Evolutionary conservation across 30 jellyfish, hydroid and myxozoan genomes (phyloP).

Genomic region (Catostylus mosaicus): DNA sequence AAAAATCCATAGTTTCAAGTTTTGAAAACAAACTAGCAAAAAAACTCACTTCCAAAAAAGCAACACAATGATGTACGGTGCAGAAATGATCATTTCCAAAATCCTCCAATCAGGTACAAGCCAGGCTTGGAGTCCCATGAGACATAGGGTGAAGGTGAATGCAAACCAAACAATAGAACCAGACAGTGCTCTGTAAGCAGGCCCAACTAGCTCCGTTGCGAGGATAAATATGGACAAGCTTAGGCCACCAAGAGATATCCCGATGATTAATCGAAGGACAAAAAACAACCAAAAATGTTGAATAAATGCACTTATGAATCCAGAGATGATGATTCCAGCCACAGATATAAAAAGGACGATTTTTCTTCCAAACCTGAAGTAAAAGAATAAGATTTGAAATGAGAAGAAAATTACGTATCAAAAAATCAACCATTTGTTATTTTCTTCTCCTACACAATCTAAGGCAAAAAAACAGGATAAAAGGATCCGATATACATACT

Average conservation of each 20-base stretch:
- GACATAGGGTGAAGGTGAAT: conserved; percentile 59
- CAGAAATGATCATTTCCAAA: conserved; percentile 33
- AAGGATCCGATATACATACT: no score
- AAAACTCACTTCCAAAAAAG: conserved; percentile 50
- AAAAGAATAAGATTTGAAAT: neutral
- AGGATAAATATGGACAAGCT: conserved; percentile 41
- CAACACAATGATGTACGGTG: conserved; percentile 49
- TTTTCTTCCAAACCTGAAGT: conserved; percentile 54
- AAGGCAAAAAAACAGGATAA: no score
- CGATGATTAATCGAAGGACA: conserved; percentile 55
- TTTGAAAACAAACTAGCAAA: no score
- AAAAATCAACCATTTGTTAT: no score
- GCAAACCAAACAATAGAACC: conserved; percentile 67
- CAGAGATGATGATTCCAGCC: conserved; percentile 31
- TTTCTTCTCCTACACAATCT: no score
- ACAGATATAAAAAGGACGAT: conserved; percentile 50
- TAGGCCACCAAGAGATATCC: conserved; percentile 58
- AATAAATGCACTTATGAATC: conserved; percentile 48
- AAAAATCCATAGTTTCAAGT: no score
- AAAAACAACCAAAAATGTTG: conserved; percentile 52
- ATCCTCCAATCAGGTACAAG: conserved; percentile 67
- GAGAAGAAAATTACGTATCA: no score
- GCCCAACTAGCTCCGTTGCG: conserved; percentile 78
- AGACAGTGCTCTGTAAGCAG: conserved; percentile 60
- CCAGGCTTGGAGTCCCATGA: conserved; percentile 73